Conservation (phyloP, 2,797 vertebrate genomes). For the Danio kyathit region DNA sequence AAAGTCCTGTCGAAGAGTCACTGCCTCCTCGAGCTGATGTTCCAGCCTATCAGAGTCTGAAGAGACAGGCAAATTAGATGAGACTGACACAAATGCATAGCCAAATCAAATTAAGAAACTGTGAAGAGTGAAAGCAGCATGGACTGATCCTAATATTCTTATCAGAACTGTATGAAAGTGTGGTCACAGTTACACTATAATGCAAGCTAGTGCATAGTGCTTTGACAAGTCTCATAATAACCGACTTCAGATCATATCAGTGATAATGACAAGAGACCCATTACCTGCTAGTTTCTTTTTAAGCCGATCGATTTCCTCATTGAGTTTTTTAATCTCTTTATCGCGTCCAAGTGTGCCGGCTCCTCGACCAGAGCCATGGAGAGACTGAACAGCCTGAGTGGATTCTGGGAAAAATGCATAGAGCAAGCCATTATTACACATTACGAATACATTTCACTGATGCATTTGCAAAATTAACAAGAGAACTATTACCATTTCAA, state of each 20-base stretch:
- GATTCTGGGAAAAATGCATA: constrained; percentile 81
- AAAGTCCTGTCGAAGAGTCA: constrained; percentile 87
- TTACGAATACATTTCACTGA: background rate
- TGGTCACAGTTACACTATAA: constrained; percentile 5
- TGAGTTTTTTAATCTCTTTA: constrained; percentile 93
- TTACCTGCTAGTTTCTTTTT: constrained; percentile 94
- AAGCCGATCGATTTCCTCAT: constrained; percentile 93
- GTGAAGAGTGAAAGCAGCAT: constrained; percentile 1
- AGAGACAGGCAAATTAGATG: constrained; percentile 19
- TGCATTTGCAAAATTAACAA: background rate
- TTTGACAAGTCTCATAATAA: constrained; percentile 11
- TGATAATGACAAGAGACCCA: constrained; percentile 15
- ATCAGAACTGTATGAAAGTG: background rate
- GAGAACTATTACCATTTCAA: background rate
- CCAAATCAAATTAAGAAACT: background rate
- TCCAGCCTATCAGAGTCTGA: constrained; percentile 90
- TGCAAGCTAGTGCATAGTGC: background rate
- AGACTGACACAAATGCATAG: background rate
- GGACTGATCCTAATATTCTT: background rate
- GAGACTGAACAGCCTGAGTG: constrained; percentile 84
- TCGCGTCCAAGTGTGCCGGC: constrained; percentile 83
- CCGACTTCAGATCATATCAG: background rate
- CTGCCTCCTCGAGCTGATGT: constrained; percentile 90
- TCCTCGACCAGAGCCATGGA: constrained; percentile 83
- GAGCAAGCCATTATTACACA: background rate